Base-by-base conservation (phyloP, 2,797 vertebrate species). In the Apogon talboti region DNA sequence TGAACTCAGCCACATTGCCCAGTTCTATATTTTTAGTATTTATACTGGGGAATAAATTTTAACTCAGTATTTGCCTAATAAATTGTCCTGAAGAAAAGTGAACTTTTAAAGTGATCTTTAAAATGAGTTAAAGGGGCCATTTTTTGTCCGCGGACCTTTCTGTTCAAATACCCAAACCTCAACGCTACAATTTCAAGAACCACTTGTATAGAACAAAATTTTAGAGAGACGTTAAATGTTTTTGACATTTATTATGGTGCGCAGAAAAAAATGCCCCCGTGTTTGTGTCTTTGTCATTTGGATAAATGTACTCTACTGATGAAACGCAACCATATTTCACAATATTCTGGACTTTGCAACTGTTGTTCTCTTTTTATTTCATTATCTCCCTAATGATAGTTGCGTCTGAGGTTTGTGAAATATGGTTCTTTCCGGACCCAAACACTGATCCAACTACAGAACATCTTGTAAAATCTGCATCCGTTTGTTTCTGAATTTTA, bases 201-300 rank as follows among this genome's bases (percentile, higher is more conserved):
- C 28, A 5, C 44, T 51, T 33, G 13, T 33, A 16, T n/a, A 5
- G 52, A 18, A 12, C 16, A 15, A 45, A 28, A 50, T 8, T 28
- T 11, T 33, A 18, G 15, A 19, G 2, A 42, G 3, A 60, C 16
- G 8, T 6, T 7, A 18, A 15, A 7, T 10, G 24, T 24, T 69
- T 72, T 43, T 57, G 51, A 16, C n/a, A 66, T 70, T 66, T 1
- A 53, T 72, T 12, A 12, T 63, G 61, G 59, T 70, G 7, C 37
- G 38, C 74, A 66, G 65, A 87, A 60, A 19, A 82, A 85, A 69
- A 33, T 57, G 64, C 58, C 63, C 71, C 66, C 21, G 35, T 83
- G 35, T 83, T 49, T 46, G 45, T 62, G 12, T 76, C n/a, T 58
- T 9, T 61, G 40, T 43, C 15, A 28, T 69, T 9, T 13, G 7